Percentiles rank a stretch among this genome's conserved stretches.
These are phyloP conservation scores for Schlechtendalia chinensis DNA, from an alignment of 1,140 invertebrate genomes.

Conservation along the genomic window DNA sequence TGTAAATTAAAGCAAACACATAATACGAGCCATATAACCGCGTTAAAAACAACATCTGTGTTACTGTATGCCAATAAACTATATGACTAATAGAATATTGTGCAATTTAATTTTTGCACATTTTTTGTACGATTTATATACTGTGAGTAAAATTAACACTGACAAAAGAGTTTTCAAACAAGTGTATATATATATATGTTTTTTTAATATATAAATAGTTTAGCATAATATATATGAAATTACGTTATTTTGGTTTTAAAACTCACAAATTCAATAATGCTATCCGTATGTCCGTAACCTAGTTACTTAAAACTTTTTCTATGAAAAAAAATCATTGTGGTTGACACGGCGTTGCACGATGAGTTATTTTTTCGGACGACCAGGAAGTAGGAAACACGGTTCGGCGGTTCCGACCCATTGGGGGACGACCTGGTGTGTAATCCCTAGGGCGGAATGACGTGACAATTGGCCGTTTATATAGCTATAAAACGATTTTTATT, in stretches of 20 bases:
- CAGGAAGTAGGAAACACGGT: conserved; percentile 47
- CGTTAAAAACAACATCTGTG: conserved; percentile 10
- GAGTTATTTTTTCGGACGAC: conserved; percentile 11
- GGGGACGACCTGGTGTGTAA: conserved; percentile 3
- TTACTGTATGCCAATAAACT: background rate
- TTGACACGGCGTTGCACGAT: conserved; percentile 42
- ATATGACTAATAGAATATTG: background rate
- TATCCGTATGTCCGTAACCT: conserved; percentile 34
- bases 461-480: conserved; percentile 39
- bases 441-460: conserved; percentile 24
- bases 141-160: background rate
- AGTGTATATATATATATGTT: no score
- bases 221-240: no score
- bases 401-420: conserved; percentile 17
- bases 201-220: no score
- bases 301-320: conserved; percentile 32
- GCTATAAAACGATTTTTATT: conserved; percentile 18
- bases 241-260: background rate
- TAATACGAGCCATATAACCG: background rate
- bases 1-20: background rate
- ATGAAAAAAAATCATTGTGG: conserved; percentile 24
- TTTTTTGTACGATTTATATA: background rate
- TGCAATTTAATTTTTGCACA: conserved; percentile 4
- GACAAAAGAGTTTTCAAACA: background rate
- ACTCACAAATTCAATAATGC: conserved; percentile 8